These are phyloP conservation scores for Netelia melanura DNA, from an alignment of 2,888 invertebrate species.

Conservation along the genomic window DNA sequence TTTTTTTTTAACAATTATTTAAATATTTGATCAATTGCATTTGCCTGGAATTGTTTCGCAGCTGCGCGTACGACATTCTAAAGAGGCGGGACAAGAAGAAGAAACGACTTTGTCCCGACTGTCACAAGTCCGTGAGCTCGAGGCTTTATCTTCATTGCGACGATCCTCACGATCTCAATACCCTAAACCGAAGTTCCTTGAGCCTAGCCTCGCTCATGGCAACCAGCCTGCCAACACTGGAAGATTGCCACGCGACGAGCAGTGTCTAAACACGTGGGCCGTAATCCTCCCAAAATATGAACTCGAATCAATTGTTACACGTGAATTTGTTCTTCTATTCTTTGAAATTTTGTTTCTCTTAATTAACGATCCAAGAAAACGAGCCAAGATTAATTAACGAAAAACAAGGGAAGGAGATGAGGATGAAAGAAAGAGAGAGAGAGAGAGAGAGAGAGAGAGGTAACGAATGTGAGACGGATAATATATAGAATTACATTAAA, in stretches of 20 bases:
- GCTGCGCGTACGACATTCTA: constrained; percentile 90
- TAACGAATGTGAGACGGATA: constrained; percentile 43
- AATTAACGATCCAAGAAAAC: no score
- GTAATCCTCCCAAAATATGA: constrained; percentile 38
- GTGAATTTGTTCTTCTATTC: constrained; percentile 13
- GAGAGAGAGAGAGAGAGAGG: constrained; percentile 11
- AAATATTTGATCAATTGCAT: background rate
- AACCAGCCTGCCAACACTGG: constrained; percentile 83
- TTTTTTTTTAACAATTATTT: constrained; percentile 54
- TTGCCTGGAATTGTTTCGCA: constrained; percentile 71
- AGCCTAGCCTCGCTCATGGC: constrained; percentile 84
- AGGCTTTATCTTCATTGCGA: constrained; percentile 88
- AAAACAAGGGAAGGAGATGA: constrained; percentile 12
- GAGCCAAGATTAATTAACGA: background rate
- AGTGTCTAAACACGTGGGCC: constrained; percentile 78
- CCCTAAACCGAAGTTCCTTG: constrained; percentile 85
- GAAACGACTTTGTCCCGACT: constrained; percentile 90
- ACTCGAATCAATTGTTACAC: constrained; percentile 60
- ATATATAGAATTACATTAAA: constrained; percentile 32
- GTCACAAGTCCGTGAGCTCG: constrained; percentile 89
- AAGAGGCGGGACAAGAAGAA: constrained; percentile 88
- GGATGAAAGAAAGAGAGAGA: background rate
- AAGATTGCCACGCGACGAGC: constrained; percentile 84
- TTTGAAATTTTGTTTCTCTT: background rate
- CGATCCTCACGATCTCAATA: constrained; percentile 83